A percentile compares a stretch with the other conserved stretches of the same genome.
These are phyloP conservation scores for Coecobrya sp. DNA, from an alignment of 2,888 invertebrate species.

Conservation along the genomic window DNA sequence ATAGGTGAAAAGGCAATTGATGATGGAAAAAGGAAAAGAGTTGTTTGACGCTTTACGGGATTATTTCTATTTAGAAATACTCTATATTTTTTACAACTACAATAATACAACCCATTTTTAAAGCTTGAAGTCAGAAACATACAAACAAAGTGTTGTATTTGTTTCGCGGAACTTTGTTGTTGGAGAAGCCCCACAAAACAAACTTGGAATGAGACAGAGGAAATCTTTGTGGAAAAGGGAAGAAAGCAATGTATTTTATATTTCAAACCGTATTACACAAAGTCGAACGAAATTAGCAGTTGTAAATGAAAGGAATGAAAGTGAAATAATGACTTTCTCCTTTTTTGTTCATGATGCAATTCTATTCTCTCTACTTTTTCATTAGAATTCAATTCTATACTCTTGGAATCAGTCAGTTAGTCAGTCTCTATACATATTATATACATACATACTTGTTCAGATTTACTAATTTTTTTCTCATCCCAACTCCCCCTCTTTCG, in stretches of 20 bases:
- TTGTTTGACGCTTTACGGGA: too few relatives aligned
- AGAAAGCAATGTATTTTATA: not conserved
- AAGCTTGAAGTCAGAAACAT: too few relatives aligned
- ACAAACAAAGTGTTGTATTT: not conserved
- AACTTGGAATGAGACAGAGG: not conserved
- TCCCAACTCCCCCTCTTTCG: not conserved
- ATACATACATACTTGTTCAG: conserved; percentile 20
- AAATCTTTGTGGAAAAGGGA: not conserved
- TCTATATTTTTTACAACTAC: too few relatives aligned
- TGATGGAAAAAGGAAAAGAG: too few relatives aligned
- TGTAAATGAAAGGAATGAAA: conserved; percentile 43
- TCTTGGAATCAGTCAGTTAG: conserved; percentile 29
- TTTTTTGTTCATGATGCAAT: not conserved
- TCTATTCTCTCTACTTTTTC: not conserved
- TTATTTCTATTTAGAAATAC: too few relatives aligned
- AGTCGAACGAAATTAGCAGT: not conserved
- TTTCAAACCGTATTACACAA: not conserved
- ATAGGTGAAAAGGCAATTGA: not conserved
- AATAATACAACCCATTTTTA: too few relatives aligned
- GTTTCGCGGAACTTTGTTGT: not conserved
- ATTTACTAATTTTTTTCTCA: conserved; percentile 34
- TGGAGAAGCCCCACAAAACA: not conserved
- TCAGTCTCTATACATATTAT: not conserved
- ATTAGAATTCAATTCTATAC: conserved; percentile 36
- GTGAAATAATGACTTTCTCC: conserved; percentile 32